Evolutionary conservation across 2,113 vertebrate species (phyloP).

Genomic region (Eulemur rufifrons): DNA sequence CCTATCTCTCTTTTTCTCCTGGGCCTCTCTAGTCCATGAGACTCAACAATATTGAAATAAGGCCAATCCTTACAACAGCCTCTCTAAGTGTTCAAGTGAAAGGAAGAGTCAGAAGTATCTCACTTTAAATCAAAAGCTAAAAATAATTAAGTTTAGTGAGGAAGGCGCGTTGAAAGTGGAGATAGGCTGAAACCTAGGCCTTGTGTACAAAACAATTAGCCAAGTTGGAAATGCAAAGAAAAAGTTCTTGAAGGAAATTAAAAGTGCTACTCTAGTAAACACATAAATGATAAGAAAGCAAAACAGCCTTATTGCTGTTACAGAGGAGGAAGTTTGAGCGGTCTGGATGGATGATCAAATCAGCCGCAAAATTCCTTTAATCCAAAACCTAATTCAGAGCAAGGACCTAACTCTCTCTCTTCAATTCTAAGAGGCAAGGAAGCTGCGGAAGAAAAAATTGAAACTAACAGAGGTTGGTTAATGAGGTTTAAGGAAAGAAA

Average conservation of each 20-base stretch:
- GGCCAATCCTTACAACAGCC: not conserved
- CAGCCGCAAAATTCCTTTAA: not conserved
- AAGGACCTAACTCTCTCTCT: not conserved
- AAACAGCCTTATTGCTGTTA: not conserved
- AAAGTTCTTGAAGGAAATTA: not conserved
- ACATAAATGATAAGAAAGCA: not conserved
- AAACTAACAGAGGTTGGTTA: not conserved
- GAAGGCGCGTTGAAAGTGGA: not conserved
- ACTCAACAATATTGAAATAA: not conserved
- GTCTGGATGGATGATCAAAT: not conserved
- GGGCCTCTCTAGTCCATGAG: not conserved
- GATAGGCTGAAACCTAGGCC: not conserved
- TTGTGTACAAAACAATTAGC: not conserved
- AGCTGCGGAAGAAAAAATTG: not conserved
- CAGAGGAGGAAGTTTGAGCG: not conserved
- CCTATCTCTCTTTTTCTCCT: not conserved
- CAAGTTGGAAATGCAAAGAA: not conserved
- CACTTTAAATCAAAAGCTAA: not conserved
- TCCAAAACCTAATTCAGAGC: not conserved
- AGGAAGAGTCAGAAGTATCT: not conserved
- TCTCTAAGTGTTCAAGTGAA: not conserved
- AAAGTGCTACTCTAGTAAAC: not conserved
- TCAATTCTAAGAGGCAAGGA: not conserved
- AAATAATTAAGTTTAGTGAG: not conserved
- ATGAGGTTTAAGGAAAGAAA: not conserved